phyloP scores from a whole-genome alignment of 2,888 invertebrate genomes.

The Synanthedon myopaeformis region DNA sequence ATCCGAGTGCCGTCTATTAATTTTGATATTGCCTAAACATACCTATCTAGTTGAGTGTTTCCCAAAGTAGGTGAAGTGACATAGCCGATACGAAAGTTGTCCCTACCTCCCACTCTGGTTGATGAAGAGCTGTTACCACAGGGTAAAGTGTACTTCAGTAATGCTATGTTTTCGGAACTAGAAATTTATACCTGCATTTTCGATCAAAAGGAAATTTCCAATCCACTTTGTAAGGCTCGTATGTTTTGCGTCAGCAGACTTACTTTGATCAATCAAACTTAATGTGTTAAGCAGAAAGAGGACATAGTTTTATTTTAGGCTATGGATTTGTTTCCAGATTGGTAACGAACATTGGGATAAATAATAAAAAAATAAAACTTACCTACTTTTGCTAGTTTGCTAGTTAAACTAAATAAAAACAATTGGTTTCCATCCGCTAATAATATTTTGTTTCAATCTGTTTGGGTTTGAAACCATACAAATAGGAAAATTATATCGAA shows the following conservation, averaged over 20 bases:
- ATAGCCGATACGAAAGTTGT: conserved; percentile 4
- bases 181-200: conserved; percentile 1
- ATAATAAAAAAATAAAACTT: no score
- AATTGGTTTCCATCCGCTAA: no score
- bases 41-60: not conserved
- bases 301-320: no score
- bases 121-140: conserved; percentile 2
- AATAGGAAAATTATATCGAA: no score
- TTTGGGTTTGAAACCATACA: no score
- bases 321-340: no score
- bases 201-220: not conserved
- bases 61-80: conserved; percentile 1
- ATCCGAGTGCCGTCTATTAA: not conserved
- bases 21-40: not conserved
- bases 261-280: not conserved
- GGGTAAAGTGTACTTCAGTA: not conserved
- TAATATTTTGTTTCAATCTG: no score
- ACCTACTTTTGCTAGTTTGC: no score
- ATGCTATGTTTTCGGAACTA: not conserved
- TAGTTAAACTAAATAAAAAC: no score
- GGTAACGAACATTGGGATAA: no score
- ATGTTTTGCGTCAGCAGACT: conserved; percentile 1
- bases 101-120: conserved; percentile 1
- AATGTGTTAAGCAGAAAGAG: no score
- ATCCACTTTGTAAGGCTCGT: not conserved